Evolutionary conservation across 2,888 invertebrate genomes (phyloP).

Genomic region (Caenorhabditis drosophilae): DNA sequence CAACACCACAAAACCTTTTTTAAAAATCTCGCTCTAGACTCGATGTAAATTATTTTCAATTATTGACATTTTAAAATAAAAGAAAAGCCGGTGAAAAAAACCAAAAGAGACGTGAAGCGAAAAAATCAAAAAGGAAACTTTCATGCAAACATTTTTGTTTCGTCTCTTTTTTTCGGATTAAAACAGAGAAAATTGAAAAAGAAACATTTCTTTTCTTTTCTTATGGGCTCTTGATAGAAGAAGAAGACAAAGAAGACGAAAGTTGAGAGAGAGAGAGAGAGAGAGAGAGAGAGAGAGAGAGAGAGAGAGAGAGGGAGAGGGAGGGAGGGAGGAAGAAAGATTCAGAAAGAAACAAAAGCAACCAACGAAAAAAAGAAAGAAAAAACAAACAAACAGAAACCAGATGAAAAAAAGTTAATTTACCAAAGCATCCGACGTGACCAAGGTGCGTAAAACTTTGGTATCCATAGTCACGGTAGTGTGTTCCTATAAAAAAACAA

Average conservation of each 20-base stretch:
- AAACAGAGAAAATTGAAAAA: too few species aligned
- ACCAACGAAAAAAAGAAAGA: constrained; percentile 1
- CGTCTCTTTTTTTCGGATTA: too few species aligned
- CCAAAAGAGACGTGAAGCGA: too few species aligned
- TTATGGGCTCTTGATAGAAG: too few species aligned
- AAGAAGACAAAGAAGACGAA: too few species aligned
- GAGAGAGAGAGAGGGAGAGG: background rate
- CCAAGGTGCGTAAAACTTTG: constrained; percentile 62
- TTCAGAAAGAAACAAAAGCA: background rate
- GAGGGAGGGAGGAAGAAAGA: background rate
- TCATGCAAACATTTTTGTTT: too few species aligned
- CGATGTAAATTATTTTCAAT: too few species aligned
- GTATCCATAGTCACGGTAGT: constrained; percentile 56
- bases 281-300: background rate
- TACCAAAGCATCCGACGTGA: constrained; percentile 61
- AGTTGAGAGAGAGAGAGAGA: background rate
- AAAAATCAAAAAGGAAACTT: too few species aligned
- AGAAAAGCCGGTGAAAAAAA: background rate
- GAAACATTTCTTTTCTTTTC: too few species aligned
- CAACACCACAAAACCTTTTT: too few species aligned
- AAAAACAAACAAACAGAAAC: constrained; percentile 3
- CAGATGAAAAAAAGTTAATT: constrained; percentile 9
- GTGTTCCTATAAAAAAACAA: constrained; percentile 24
- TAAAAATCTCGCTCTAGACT: constrained; percentile 7
- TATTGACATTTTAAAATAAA: background rate